A percentile compares a stretch with the other conserved stretches of the same genome.
phyloP scores from a whole-genome alignment of 2,797 vertebrate genomes.

The Helostoma temminkii region DNA sequence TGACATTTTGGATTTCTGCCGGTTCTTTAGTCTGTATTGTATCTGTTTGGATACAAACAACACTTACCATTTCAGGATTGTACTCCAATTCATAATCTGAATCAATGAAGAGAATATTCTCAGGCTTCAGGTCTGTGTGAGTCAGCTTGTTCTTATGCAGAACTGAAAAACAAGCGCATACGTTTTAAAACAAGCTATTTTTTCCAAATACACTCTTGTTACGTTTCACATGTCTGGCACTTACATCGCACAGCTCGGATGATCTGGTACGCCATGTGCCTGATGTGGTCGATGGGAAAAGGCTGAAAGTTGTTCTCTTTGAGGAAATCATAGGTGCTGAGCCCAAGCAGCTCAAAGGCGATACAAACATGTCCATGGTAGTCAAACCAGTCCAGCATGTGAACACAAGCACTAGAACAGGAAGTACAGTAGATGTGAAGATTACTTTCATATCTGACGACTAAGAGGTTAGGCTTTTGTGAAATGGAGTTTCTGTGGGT shows the following conservation, averaged over 20 bases:
- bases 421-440: neutral
- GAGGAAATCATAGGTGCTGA: slow-evolving; percentile 97
- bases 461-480: neutral
- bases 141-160: slow-evolving; percentile 96
- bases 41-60: neutral
- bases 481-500: neutral
- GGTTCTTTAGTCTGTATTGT: neutral
- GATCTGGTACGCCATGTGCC: slow-evolving; percentile 95
- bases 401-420: slow-evolving; percentile 90
- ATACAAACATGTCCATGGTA: slow-evolving; percentile 96
- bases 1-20: neutral
- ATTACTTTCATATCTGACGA: neutral
- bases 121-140: slow-evolving; percentile 97
- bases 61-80: slow-evolving; percentile 89
- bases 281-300: slow-evolving; percentile 93
- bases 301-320: slow-evolving; percentile 97
- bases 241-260: slow-evolving; percentile 93
- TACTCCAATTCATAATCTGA: slow-evolving; percentile 93
- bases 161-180: slow-evolving; percentile 80
- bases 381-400: slow-evolving; percentile 97
- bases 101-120: slow-evolving; percentile 97
- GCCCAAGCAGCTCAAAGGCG: slow-evolving; percentile 94
- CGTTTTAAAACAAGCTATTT: neutral
- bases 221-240: slow-evolving; percentile 59
- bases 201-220: neutral